A percentile compares a stretch with the other conserved stretches of the same genome.
These are phyloP conservation scores for Desmophyllum pertusum DNA, from an alignment of 92 coral and sea anemone genomes.

Conservation along the genomic window DNA sequence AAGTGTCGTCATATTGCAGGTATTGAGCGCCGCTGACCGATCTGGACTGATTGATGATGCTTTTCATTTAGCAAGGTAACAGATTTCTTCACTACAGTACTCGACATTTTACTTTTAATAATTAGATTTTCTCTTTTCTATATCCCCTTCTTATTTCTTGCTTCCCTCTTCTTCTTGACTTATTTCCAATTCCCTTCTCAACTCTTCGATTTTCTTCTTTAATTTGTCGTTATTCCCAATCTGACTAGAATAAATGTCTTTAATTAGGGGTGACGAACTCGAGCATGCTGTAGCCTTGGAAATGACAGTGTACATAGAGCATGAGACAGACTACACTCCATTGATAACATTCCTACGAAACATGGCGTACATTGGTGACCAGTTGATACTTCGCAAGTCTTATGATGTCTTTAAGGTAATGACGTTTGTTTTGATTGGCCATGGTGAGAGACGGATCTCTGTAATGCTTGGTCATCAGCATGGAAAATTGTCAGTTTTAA, in stretches of 20 bases:
- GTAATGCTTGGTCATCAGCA: too few relatives aligned
- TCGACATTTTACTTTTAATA: neutral
- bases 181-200: neutral
- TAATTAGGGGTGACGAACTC: constrained; percentile 59
- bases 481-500: too few relatives aligned
- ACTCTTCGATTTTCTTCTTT: neutral
- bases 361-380: constrained; percentile 58
- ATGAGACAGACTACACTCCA: constrained; percentile 60
- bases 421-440: neutral
- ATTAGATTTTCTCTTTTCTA: neutral
- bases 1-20: constrained; percentile 22
- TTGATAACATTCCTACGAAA: constrained; percentile 47
- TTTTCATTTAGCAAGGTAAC: constrained; percentile 71
- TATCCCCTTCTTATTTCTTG: neutral
- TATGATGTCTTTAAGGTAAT: constrained; percentile 61
- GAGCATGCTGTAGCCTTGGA: constrained; percentile 51
- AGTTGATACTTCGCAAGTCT: constrained; percentile 42
- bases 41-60: constrained; percentile 73
- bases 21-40: constrained; percentile 66
- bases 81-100: too few relatives aligned
- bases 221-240: neutral
- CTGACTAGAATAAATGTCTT: neutral
- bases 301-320: constrained; percentile 49
- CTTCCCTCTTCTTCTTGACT: neutral
- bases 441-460: too few relatives aligned